Conservation (phyloP, 2,888 invertebrate species). For the Microchrysa polita region DNA sequence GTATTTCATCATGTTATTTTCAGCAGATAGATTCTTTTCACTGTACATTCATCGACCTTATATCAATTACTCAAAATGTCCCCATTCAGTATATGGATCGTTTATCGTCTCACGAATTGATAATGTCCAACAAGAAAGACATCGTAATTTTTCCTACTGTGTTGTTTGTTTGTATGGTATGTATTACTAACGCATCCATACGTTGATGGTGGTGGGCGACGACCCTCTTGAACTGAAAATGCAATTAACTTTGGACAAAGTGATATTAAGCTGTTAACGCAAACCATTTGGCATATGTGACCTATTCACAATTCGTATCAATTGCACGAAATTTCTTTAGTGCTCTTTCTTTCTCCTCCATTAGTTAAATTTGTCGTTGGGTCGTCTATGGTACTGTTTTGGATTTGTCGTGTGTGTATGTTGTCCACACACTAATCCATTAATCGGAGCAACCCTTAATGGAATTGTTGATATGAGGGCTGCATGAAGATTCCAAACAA, state of each 20-base stretch:
- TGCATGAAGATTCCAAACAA: too few species aligned
- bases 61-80: constrained; percentile 11
- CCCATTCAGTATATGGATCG: background rate
- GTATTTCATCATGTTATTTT: background rate
- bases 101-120: background rate
- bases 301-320: constrained; percentile 30
- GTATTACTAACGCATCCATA: too few species aligned
- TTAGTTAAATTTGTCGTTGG: too few species aligned
- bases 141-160: background rate
- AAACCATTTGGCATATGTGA: constrained; percentile 50
- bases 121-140: constrained; percentile 2
- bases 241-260: constrained; percentile 47
- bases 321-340: background rate
- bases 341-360: too few species aligned
- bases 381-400: too few species aligned
- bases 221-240: constrained; percentile 22
- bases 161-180: background rate
- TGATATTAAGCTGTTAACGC: constrained; percentile 47
- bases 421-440: constrained; percentile 11
- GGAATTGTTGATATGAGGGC: constrained; percentile 8
- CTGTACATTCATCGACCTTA: background rate
- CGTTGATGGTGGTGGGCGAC: too few species aligned
- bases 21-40: background rate
- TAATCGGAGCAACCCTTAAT: constrained; percentile 5
- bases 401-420: background rate